Evolutionary conservation across 2,888 invertebrate species (phyloP).

Genomic region (Polietes domitor): DNA sequence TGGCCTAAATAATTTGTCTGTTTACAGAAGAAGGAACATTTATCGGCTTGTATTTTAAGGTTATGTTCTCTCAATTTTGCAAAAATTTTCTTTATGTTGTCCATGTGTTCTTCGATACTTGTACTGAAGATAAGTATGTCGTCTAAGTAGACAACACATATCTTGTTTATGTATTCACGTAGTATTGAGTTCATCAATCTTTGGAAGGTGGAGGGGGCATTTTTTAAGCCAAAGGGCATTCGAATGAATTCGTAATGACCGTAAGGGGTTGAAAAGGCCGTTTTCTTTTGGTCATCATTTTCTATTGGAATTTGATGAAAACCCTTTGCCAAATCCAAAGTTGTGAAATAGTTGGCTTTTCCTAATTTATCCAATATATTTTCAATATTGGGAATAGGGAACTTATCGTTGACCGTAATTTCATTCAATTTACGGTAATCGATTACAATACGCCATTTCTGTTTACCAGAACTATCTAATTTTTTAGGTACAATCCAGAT

Average conservation of each 20-base stretch:
- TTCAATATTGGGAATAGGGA: constrained; percentile 39
- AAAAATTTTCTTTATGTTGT: no score
- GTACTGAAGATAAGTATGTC: constrained; percentile 33
- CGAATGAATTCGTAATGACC: constrained; percentile 32
- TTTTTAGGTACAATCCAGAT: constrained; percentile 13
- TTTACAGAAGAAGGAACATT: no score
- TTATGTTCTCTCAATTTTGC: no score
- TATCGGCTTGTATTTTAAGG: no score
- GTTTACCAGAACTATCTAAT: neutral
- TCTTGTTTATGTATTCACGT: constrained; percentile 23
- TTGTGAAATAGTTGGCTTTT: constrained; percentile 9
- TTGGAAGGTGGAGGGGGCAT: constrained; percentile 33
- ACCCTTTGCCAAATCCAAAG: constrained; percentile 12
- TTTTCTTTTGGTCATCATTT: no score
- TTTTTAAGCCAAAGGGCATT: constrained; percentile 45
- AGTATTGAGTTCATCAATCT: constrained; percentile 33
- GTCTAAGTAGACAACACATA: constrained; percentile 24
- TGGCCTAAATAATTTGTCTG: no score
- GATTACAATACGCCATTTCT: constrained; percentile 26
- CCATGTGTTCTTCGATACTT: no score
- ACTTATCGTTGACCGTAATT: constrained; percentile 12
- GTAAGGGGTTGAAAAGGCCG: no score
- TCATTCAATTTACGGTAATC: constrained; percentile 29
- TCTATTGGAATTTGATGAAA: constrained; percentile 11
- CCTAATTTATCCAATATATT: neutral